These are phyloP conservation scores for Aphrocallistes beatrix DNA, from an alignment of 37 sponge, comb jelly and placozoan genomes.

Conservation along the genomic window DNA sequence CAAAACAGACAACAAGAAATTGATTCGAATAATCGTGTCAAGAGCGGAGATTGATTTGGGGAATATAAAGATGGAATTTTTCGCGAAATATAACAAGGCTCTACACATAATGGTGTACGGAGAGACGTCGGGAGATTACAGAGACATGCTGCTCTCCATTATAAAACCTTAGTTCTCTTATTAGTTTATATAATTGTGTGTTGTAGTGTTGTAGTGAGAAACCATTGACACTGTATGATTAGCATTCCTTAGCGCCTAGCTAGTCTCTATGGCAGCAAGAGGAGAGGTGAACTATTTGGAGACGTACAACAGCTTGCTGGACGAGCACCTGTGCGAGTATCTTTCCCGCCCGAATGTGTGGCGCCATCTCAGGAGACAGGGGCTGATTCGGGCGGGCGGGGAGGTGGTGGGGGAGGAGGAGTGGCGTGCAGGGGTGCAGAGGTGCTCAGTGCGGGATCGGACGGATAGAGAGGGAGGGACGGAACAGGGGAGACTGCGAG, in stretches of 20 bases:
- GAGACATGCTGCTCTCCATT: conserved; percentile 53
- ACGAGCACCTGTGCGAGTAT: conserved; percentile 63
- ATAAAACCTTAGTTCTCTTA: conserved; percentile 24
- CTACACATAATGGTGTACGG: conserved; percentile 68
- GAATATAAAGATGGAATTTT: conserved; percentile 68
- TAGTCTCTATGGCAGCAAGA: not conserved
- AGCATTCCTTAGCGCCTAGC: too few species aligned
- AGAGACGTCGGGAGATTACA: conserved; percentile 82
- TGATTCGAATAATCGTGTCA: conserved; percentile 11
- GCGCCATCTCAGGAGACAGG: conserved; percentile 64
- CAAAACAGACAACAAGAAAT: not conserved
- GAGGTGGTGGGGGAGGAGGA: conserved; percentile 23
- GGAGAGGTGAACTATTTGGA: conserved; percentile 46
- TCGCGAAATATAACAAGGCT: conserved; percentile 55
- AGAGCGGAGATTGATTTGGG: conserved; percentile 57
- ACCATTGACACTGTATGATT: too few species aligned
- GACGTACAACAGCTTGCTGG: conserved; percentile 80
- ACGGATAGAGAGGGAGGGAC: not conserved
- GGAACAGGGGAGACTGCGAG: not conserved
- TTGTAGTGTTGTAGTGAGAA: too few species aligned
- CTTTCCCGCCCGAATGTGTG: conserved; percentile 49
- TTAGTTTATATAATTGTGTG: not conserved
- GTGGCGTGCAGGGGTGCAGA: not conserved
- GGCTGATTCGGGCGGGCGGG: conserved; percentile 67
- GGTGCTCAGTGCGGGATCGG: not conserved